Base-by-base conservation (phyloP, 2,888 invertebrate species). In the Agriopis leucophaearia region DNA sequence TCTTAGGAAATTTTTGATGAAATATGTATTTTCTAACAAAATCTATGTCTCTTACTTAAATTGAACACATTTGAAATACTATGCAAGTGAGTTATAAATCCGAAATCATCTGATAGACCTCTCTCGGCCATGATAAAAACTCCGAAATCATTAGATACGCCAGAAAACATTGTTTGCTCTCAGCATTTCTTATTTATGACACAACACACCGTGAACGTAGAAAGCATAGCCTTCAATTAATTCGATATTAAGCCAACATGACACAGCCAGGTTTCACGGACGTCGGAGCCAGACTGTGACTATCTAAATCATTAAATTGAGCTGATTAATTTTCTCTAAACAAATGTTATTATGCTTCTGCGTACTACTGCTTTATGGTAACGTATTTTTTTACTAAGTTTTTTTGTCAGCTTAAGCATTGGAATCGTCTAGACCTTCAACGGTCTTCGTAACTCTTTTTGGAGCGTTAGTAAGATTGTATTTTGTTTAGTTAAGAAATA, bases 141-240 rank as follows among this genome's bases (percentile, higher is more conserved):
- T 5, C 27, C 27, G 3, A 27, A 27, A 27, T 27, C 27, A 27
- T 27, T 27, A 27, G 27, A 13, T 4, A 13, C 47, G 5, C 45
- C 58, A 16, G 27, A 27, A 27, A 51, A 8, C 40, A 55, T 55
- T 55, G 42, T 55, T 18, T 3, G 8, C 10, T 10, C 35, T 12
- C 35, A 36, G 50, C 36, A 35, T 44, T 51, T 48, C 61, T 54
- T 63, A 56, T 51, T 60, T 56, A 59, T 50, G 67, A 59, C 50
- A 50, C 36, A 45, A n/a, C 15, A 63, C 66, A 63, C 72, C 63
- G 58, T 60, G 78, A 69, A 59, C 50, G 57, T 76, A 88, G 89
- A 89, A 87, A 89, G 89, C 89, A 85, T 87, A 78, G 77, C 78
- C 64, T 76, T 80, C 83, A 85, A 85, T 88, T 87, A 87, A 84